Conservation (phyloP, 2,113 vertebrate genomes). For the Microcebus tavaratra region DNA sequence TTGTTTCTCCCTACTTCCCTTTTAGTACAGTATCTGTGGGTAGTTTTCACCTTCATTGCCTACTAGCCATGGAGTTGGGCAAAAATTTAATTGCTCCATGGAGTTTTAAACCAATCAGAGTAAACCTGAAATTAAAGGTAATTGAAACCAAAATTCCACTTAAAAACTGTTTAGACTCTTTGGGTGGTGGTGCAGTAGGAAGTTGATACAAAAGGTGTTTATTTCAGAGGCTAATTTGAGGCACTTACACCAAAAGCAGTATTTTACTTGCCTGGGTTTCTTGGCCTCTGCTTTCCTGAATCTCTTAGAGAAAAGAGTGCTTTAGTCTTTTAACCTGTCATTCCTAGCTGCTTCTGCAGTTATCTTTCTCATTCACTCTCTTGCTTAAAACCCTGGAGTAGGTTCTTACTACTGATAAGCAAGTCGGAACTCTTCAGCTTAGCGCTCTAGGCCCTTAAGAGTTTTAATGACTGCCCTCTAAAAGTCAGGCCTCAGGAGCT, state of each 20-base stretch:
- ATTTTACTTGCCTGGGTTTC: conserved; percentile 60
- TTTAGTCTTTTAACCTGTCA: not conserved
- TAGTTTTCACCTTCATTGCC: not conserved
- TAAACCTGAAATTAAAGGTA: conserved; percentile 66
- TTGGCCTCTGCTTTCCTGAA: conserved; percentile 45
- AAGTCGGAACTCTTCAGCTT: not conserved
- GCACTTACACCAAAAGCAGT: conserved; percentile 61
- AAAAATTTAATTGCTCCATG: conserved; percentile 42
- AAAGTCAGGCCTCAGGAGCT: not conserved
- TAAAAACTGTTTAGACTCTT: conserved; percentile 57
- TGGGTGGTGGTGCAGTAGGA: conserved; percentile 61
- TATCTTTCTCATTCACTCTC: not conserved
- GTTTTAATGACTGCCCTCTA: not conserved
- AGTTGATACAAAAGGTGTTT: conserved; percentile 76
- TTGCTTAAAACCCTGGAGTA: not conserved
- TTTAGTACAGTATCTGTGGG: conserved; percentile 18
- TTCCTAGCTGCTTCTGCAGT: not conserved
- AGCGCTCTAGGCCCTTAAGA: not conserved
- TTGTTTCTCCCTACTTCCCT: not conserved
- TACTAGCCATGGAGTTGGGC: not conserved
- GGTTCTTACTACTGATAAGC: not conserved
- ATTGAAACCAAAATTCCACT: conserved; percentile 79
- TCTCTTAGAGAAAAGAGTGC: not conserved
- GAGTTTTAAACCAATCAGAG: conserved; percentile 55
- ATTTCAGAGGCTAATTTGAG: conserved; percentile 74